Conservation (phyloP, 2,888 invertebrate species). For the Glyphotaelius pellucidus region DNA sequence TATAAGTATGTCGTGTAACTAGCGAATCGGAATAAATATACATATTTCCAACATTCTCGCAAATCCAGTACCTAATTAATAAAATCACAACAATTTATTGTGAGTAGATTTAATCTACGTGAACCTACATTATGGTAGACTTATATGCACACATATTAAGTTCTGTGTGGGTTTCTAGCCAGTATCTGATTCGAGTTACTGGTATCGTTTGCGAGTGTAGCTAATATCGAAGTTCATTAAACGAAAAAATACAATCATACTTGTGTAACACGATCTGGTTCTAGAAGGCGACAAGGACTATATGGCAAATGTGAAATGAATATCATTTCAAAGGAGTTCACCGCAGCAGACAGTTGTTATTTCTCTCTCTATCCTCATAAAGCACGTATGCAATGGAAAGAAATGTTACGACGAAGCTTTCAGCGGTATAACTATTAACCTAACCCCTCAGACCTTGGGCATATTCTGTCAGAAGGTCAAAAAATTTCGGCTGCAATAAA, state of each 20-base stretch:
- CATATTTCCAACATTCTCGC: not conserved
- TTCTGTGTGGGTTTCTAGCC: not conserved
- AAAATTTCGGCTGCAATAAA: too few relatives aligned
- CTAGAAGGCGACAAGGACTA: not conserved
- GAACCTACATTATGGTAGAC: not conserved
- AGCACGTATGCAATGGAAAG: too few relatives aligned
- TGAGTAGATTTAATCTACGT: not conserved
- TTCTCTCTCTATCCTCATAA: not conserved
- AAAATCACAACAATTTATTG: not conserved
- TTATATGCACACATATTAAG: not conserved
- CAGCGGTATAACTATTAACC: too few relatives aligned
- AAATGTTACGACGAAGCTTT: too few relatives aligned
- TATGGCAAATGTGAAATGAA: constrained; percentile 10
- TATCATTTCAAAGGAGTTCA: constrained; percentile 19
- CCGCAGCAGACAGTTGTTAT: not conserved
- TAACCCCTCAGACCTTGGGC: too few relatives aligned
- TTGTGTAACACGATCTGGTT: not conserved
- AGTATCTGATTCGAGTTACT: not conserved
- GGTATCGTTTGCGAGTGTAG: not conserved
- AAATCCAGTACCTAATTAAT: not conserved
- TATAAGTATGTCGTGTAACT: too few relatives aligned
- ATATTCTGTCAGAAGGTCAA: too few relatives aligned
- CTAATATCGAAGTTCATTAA: not conserved
- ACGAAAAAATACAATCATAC: not conserved
- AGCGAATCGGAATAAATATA: too few relatives aligned